Conservation (phyloP, 2,113 vertebrate genomes). For the Opisthocomus hoazin region DNA sequence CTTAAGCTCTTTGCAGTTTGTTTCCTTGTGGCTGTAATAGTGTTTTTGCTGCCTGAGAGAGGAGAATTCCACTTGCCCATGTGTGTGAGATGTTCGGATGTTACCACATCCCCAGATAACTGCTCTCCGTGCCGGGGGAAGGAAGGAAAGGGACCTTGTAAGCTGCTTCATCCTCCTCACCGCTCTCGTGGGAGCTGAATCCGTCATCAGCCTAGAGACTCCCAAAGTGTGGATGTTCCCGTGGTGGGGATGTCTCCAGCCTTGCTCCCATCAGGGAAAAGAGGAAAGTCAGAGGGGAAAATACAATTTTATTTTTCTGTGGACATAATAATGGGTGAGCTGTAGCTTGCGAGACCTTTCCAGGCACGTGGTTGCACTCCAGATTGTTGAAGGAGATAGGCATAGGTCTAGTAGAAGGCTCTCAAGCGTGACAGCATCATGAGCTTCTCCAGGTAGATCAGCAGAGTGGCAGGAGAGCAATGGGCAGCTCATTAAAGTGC, state of each 20-base stretch:
- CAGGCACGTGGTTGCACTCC: not conserved
- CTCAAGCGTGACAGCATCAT: not conserved
- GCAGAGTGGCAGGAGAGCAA: not conserved
- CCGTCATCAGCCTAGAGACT: not conserved
- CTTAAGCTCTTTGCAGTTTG: not conserved
- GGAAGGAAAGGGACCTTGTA: not conserved
- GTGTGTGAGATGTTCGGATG: not conserved
- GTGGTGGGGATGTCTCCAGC: rapidly evolving
- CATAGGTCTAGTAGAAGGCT: not conserved
- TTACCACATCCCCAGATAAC: not conserved
- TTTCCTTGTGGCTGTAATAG: not conserved
- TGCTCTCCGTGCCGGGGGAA: not conserved
- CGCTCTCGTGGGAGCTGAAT: not conserved
- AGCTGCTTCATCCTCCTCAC: not conserved
- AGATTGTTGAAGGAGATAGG: not conserved
- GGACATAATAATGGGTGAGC: not conserved
- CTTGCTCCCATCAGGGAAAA: not conserved
- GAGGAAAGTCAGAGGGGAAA: not conserved
- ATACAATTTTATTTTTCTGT: not conserved
- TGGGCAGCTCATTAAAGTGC: not conserved
- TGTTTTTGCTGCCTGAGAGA: not conserved
- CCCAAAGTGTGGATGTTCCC: not conserved
- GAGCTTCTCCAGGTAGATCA: not conserved
- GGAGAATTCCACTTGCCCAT: not conserved
- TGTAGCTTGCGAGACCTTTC: not conserved